A percentile compares a stretch with the other conserved stretches of the same genome.
Conservation (phyloP, 2,113 vertebrate species). For the Genyomyrus donnyi region DNA sequence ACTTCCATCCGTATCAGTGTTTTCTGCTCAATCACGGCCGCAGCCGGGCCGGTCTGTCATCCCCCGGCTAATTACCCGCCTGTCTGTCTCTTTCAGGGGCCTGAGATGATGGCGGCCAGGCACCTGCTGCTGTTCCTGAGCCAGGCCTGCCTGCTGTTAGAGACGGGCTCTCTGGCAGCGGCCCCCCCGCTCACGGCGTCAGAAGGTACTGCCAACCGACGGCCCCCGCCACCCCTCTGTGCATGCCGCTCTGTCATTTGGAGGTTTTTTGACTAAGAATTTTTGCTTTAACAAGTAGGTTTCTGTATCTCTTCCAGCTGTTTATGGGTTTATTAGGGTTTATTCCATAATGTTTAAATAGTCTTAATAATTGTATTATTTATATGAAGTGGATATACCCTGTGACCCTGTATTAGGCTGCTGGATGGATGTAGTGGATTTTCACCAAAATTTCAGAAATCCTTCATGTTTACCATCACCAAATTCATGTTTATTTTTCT, state of each 20-base stretch:
- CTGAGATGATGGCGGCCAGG: not conserved
- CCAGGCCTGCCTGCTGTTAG: not conserved
- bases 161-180: not conserved
- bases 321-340: not conserved
- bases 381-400: not conserved
- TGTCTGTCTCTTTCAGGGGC: conserved; percentile 5
- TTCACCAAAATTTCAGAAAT: not conserved
- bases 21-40: not conserved
- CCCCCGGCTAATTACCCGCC: not conserved
- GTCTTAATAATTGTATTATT: not conserved
- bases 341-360: not conserved
- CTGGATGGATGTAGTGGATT: not conserved
- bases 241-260: not conserved
- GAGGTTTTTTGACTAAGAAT: not conserved
- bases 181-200: too few species aligned
- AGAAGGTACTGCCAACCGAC: not conserved
- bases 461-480: not conserved
- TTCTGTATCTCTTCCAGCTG: not conserved
- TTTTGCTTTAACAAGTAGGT: not conserved
- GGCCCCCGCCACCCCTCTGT: not conserved
- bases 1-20: not conserved
- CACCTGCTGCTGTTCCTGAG: not conserved
- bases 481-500: not conserved
- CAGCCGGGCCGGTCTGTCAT: not conserved
- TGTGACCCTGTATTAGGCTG: not conserved